phyloP scores from a whole-genome alignment of 2,888 invertebrate genomes.

The Cantharis rustica region DNA sequence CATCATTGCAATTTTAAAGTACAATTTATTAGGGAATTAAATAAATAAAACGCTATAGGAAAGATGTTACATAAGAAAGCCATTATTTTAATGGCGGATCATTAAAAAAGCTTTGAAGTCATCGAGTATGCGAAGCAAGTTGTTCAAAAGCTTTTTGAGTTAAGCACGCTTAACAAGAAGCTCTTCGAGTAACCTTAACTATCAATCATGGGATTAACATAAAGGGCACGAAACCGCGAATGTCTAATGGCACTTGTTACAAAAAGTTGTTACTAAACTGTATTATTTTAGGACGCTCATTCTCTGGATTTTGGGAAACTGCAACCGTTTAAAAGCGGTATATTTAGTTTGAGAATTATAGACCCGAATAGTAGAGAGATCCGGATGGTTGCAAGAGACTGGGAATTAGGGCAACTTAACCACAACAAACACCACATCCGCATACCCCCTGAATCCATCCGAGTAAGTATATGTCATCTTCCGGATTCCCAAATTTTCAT shows the following conservation, averaged over 20 bases:
- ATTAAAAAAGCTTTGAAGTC: slow-evolving; percentile 23
- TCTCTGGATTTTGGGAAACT: slow-evolving; percentile 65
- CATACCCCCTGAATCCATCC: slow-evolving; percentile 33
- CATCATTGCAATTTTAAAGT: neutral
- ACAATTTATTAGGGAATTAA: neutral
- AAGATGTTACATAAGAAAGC: neutral
- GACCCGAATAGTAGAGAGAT: slow-evolving; percentile 61
- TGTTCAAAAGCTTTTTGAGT: slow-evolving; percentile 10
- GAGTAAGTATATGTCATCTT: slow-evolving; percentile 30
- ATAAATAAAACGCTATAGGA: neutral
- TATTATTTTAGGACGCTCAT: slow-evolving; percentile 61
- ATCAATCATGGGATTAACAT: slow-evolving; percentile 25
- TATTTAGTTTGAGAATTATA: slow-evolving; percentile 70
- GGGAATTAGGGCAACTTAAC: slow-evolving; percentile 39
- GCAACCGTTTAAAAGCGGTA: slow-evolving; percentile 66
- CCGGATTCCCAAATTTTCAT: slow-evolving; percentile 21
- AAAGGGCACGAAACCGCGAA: slow-evolving; percentile 17
- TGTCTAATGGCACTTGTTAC: slow-evolving; percentile 1
- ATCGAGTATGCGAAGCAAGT: slow-evolving; percentile 16
- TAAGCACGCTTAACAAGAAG: slow-evolving; percentile 18
- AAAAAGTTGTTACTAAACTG: slow-evolving; percentile 14
- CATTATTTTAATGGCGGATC: slow-evolving; percentile 23
- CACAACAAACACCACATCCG: slow-evolving; percentile 30
- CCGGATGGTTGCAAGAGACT: slow-evolving; percentile 58
- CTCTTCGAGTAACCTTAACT: slow-evolving; percentile 20